Evolutionary conservation across 2,797 vertebrate species (phyloP), one percentile per base, ranked within the genome.

Genomic region (Takifugu ocellatus): DNA sequence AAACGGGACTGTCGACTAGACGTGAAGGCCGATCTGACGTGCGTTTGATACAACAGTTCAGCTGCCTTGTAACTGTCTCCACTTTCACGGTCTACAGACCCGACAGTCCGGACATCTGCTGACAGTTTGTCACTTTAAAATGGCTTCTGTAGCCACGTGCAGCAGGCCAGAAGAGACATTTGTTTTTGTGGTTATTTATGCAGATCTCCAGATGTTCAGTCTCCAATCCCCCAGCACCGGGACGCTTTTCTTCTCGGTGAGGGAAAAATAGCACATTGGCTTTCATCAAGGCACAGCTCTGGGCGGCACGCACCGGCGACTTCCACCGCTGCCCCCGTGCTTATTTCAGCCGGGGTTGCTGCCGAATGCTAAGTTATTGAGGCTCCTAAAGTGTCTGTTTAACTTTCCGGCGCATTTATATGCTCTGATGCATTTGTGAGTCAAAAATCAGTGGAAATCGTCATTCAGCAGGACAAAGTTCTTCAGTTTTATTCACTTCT

Each of bases 81-180:
- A 49, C 56, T 63, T 78, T 75, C 61, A 73, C 55, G 60, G 69
- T 58, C 72, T 61, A 68, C 61, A 73, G 62, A 75, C 53, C 65
- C 62, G 46, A 63, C 44, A 56, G 49, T 47, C 62, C 63, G 77
- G 65, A 83, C 78, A 66, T 74, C 69, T 71, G 65, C 66, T 71
- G 74, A 81, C 69, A 74, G 69, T 77, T 66, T 79, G 76, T 79
- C 67, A 68, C 21, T 66, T 72, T 77, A 74, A 72, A 79, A 77
- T 77, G 65, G 56, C 54, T 69, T 72, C 52, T n/a, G 51, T 59
- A 59, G 44, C 47, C 53, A 25, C 57, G 56, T 46, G 70, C 33
- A 24, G 57, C 48, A 60, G 55, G 59, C 6, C 6, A 54, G 50
- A 51, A 51, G 25, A 27, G 21, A 21, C 3, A 52, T 76, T 54